Base-by-base conservation (phyloP, 2,888 invertebrate species). In the Mythimna vitellina region DNA sequence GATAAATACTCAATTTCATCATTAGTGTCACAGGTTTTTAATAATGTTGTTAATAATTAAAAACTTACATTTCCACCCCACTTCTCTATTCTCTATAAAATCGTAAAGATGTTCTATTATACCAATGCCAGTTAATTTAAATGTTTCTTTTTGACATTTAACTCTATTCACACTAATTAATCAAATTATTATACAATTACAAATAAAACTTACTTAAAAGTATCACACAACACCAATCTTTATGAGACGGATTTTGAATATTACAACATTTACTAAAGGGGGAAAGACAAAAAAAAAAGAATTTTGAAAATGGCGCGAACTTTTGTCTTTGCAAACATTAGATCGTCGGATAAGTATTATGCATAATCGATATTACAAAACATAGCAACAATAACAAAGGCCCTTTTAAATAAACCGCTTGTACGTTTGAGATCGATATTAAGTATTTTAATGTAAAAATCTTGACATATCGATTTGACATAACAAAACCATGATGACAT, bases 201-300 rank as follows among this genome's bases (percentile, higher is more conserved):
- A 76, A 72, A 72, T 78, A 69, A 72, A 80, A 62, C 75, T 76
- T 84, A 84, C 67, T 70, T 58, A 78, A 53, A 81, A 81, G 70
- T 83, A 84, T 82, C 83, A 85, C 82, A 82, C 79, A 85, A 85
- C 76, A 76, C 70, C 75, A 78, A 78, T 74, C 66, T 49, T 76
- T 70, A 73, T 58, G 75, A 83, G 81, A 81, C 75, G 79, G 79
- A 58, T 70, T 71, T 78, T 51, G 46, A 61, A 63, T 64, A 74
- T 74, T 78, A 54, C 66, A 80, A 65, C 49, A 77, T 66, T 76
- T 62, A 60, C 42, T 70, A 57, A 54, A 56, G 14, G 46, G 53
- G 57, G 20, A 70, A 49, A 6, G 1, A 5, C 17, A 61, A 78
- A 42, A 25, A 25, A 58, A 49, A 12, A 49, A 56, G 32, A 61